phyloP scores from a whole-genome alignment of 2,113 vertebrate species.

The Motacilla alba region DNA sequence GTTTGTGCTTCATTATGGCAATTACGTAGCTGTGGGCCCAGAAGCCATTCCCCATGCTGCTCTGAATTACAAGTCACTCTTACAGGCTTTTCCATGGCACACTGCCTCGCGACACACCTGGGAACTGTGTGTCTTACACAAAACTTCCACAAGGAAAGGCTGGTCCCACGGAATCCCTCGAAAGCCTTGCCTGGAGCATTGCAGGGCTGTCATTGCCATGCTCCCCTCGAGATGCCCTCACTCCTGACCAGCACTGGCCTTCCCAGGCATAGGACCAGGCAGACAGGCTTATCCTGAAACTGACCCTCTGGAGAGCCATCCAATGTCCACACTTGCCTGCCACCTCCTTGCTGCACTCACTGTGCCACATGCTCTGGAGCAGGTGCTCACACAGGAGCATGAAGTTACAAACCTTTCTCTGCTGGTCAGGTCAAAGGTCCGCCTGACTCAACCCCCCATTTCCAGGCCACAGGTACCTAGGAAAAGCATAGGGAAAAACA shows the following conservation, averaged over 20 bases:
- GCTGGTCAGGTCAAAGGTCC: not conserved
- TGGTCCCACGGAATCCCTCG: too few relatives aligned
- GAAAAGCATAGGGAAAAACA: not conserved
- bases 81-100: rapidly evolving
- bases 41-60: not conserved
- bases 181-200: not conserved
- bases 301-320: not conserved
- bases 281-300: rapidly evolving
- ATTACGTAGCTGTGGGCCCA: rapidly evolving
- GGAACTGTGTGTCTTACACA: rapidly evolving
- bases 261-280: rapidly evolving
- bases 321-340: too few relatives aligned
- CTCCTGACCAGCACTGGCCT: rapidly evolving
- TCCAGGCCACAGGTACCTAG: not conserved
- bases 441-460: not conserved
- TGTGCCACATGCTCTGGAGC: rapidly evolving
- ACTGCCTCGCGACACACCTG: rapidly evolving
- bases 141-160: not conserved
- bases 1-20: not conserved
- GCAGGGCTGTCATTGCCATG: rapidly evolving
- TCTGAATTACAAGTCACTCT: not conserved
- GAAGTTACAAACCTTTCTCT: not conserved
- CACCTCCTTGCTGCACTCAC: rapidly evolving
- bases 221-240: rapidly evolving
- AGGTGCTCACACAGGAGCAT: not conserved